Base-by-base conservation (phyloP, 2,888 invertebrate species). In the Ceraclea dissimilis region DNA sequence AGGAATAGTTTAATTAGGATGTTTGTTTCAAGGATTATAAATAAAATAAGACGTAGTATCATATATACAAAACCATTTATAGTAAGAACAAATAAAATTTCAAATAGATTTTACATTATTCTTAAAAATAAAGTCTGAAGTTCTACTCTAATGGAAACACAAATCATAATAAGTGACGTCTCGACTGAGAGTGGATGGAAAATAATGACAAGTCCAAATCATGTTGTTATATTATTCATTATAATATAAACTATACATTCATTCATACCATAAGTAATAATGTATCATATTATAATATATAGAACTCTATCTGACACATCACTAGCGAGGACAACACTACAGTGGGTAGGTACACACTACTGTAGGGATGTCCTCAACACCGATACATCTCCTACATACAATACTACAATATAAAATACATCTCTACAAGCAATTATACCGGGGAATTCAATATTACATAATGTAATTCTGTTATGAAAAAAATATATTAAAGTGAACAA, bases 1-100 rank as follows among this genome's bases (percentile, higher is more conserved):
- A n/a, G n/a, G n/a, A n/a, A n/a, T n/a, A n/a, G n/a, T n/a, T n/a
- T n/a, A n/a, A n/a, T n/a, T n/a, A n/a, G n/a, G n/a, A n/a, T n/a
- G n/a, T n/a, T n/a, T n/a, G n/a, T n/a, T n/a, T n/a, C n/a, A 26
- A 26, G 26, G 26, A 26, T 26, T n/a, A n/a, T n/a, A n/a, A 26
- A 10, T 26, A 10, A 26, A 26, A 26, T 26, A 26, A 26, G 26
- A 26, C 10, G 26, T 48, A 13, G 10, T 48, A 22, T 58, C 20
- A 56, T 61, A 58, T 61, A 59, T 58, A 61, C 59, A 61, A 61
- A 61, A 61, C 57, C 61, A 59, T 59, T 61, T 61, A 61, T 61
- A 48, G 55, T 53, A 61, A 59, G 56, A 59, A 61, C 57, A 59
- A 59, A 61, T 59, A 59, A 61, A 59, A 57, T 53, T 56, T 59